phyloP scores from a whole-genome alignment of 2,797 vertebrate genomes.

The Peromyscus nudipes region DNA sequence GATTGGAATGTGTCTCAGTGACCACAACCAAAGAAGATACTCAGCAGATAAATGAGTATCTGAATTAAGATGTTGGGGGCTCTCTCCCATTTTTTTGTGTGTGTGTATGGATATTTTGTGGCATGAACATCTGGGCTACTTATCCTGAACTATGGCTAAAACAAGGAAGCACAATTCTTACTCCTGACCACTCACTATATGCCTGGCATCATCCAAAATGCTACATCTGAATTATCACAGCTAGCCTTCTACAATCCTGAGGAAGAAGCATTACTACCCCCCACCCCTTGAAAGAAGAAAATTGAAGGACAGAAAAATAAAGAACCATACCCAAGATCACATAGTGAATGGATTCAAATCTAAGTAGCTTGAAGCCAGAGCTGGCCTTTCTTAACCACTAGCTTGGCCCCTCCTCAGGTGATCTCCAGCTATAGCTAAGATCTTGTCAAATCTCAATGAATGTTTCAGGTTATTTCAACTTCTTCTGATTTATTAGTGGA shows the following conservation, averaged over 20 bases:
- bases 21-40: not conserved
- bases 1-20: not conserved
- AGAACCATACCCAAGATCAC: not conserved
- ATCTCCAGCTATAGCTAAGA: not conserved
- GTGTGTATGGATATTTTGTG: not conserved
- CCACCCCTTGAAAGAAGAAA: not conserved
- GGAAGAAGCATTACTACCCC: not conserved
- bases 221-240: not conserved
- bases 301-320: not conserved
- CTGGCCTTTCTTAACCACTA: not conserved
- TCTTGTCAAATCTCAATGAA: conserved; percentile 33
- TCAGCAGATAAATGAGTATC: not conserved
- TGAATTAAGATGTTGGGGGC: not conserved
- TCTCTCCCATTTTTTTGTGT: not conserved
- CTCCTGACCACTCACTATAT: not conserved
- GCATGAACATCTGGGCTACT: not conserved
- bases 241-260: not conserved
- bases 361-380: not conserved
- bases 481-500: not conserved
- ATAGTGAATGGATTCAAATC: not conserved
- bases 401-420: not conserved
- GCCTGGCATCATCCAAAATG: not conserved
- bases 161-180: not conserved
- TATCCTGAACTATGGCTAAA: not conserved
- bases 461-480: conserved; percentile 8